Percentiles rank a stretch among this genome's conserved stretches.
Conservation (phyloP, 2,113 vertebrate species). For the Myotis brandtii region DNA sequence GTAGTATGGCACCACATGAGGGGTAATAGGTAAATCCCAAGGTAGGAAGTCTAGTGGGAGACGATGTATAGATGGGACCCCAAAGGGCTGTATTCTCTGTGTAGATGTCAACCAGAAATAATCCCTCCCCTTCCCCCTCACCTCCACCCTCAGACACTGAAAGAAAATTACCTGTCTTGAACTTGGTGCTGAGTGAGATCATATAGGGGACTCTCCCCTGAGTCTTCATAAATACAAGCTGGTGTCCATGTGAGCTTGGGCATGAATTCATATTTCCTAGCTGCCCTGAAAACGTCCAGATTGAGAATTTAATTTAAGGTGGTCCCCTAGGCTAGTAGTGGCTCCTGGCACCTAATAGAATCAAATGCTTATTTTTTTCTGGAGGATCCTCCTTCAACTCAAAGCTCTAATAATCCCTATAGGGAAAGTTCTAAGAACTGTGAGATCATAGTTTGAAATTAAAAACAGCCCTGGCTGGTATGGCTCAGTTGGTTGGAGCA, state of each 20-base stretch:
- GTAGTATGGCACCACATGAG: background rate
- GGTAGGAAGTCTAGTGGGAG: background rate
- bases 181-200: background rate
- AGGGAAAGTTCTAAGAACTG: background rate
- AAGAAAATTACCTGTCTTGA: background rate
- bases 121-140: background rate
- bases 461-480: background rate
- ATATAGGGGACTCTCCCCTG: background rate
- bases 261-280: background rate
- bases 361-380: background rate
- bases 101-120: background rate
- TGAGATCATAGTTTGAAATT: conserved; percentile 8
- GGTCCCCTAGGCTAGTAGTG: background rate
- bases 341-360: background rate
- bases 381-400: background rate
- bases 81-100: background rate
- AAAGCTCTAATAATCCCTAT: background rate
- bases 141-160: too few relatives aligned
- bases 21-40: background rate
- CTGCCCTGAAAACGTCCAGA: background rate
- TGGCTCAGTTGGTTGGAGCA: background rate
- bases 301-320: background rate
- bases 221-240: background rate
- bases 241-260: background rate
- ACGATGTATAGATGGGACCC: background rate